Evolutionary conservation across 2,888 invertebrate species (phyloP).

Genomic region (Pterobdella sp.): DNA sequence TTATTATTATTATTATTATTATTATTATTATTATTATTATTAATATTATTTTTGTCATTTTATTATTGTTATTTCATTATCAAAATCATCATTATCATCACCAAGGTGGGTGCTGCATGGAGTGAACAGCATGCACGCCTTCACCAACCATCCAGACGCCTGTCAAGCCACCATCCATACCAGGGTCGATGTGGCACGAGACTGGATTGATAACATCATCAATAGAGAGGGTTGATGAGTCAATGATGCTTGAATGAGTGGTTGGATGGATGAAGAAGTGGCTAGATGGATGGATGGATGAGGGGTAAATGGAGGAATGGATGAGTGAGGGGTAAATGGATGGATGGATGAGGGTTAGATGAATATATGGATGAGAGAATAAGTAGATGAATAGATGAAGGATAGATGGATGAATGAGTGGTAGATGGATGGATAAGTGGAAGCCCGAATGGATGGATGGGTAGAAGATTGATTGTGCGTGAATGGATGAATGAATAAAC

Average conservation of each 20-base stretch:
- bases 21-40: too few species aligned
- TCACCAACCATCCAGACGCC: background rate
- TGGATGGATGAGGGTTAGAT: background rate
- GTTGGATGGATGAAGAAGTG: background rate
- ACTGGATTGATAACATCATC: background rate
- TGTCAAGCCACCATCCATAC: conserved; percentile 10
- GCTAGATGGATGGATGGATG: background rate
- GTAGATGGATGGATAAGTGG: background rate
- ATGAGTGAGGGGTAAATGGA: background rate
- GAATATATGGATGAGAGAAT: background rate
- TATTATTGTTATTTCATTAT: too few species aligned
- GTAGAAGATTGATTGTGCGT: too few species aligned
- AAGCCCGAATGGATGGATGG: background rate
- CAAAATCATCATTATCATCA: too few species aligned
- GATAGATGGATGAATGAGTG: background rate
- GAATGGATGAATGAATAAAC: background rate
- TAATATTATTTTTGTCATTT: too few species aligned
- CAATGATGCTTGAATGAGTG: background rate
- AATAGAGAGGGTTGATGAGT: background rate
- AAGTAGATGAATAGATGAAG: background rate
- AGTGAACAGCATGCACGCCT: conserved; percentile 2
- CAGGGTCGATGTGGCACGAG: background rate
- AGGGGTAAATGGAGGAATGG: background rate
- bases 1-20: too few species aligned
- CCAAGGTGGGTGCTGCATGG: background rate